Base-by-base conservation (phyloP, 2,888 invertebrate species). In the Eledona agricola region DNA sequence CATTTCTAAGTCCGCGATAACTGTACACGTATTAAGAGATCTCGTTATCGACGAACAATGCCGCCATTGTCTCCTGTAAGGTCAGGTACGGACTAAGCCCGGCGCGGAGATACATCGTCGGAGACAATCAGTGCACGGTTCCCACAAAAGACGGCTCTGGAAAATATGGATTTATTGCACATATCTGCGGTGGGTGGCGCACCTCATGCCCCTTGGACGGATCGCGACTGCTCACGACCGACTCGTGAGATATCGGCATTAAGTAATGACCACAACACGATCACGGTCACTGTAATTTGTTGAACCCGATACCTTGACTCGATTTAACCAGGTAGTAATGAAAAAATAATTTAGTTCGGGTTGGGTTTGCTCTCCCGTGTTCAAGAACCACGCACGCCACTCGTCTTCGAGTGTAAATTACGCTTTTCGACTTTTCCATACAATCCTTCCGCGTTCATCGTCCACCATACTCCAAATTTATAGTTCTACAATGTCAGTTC, bases 271-370 rank as follows among this genome's bases (percentile, higher is more conserved):
- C 70, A 64, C 60, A 61, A 66, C 72, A 73, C 72, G 72, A 73
- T 70, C 71, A 71, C 72, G 72, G 72, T 72, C 72, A 72, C 68
- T 68, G 70, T 70, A 71, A 72, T 73, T 72, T 72, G 72, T 72
- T 72, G 72, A 71, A 71, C 72, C 69, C 70, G 66, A 69, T 69
- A 66, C 66, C 64, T 70, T 59, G 69, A 64, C 67, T 70, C 63
- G 67, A 67, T 69, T 69, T 70, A 69, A 70, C 66, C 70, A 66
- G 69, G 62, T 63, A 65, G 65, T 64, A 66, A 70, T 68, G 69
- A 72, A 70, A 67, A 69, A 70, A 69, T 66, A 65, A 68, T 66
- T 69, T 60, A 65, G 66, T 64, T 66, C 66, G 61, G 56, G 58
- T 29, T n/a, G n/a, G n/a, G n/a, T n/a, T n/a, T n/a, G n/a, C n/a